Base-by-base conservation (phyloP, 2,797 vertebrate genomes). In the Hippopotamyrus pictus region DNA sequence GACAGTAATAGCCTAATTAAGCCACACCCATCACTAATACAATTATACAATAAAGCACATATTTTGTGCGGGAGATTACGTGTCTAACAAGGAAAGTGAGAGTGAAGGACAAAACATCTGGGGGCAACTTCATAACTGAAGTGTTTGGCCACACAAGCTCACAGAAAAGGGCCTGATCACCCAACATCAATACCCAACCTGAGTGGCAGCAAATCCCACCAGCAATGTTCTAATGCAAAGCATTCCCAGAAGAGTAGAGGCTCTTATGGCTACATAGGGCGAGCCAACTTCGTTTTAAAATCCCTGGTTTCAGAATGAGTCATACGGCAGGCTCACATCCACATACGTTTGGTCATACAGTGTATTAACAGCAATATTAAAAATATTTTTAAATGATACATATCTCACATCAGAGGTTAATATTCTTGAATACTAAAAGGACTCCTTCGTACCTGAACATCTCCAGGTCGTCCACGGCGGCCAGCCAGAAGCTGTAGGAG, bases 401-500 rank as follows among this genome's bases (percentile, higher is more conserved):
- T 29, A 65, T 65, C 11, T 29, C 62, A 69, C 59, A 69, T 76
- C 14, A 76, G 69, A 76, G 50, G 7, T 41, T 46, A 22, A 4
- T 48, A 19, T 46, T 82, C 2, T 50, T 3, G 6, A 83, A 83
- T 12, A 48, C 6, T 41, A n/a, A n/a, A 48, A 44, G 9, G 22
- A 25, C 59, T 76, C 69, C 25, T 17, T 0, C 91, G 90, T 94
- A 99, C 99, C 97, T 99, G 96, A 99, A 99, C 99, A 99, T 99
- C 93, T 99, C 97, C 90, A 92, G 91, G 59, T 91, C 59, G 76
- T 99, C 99, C 85, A 99, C 97, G 1, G 98, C 98, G 90, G 99
- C 97, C 92, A 99, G 94, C 99, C 99, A 99, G 97, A 99, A 99
- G 93, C 98, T 99, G 90, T 99, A 99, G 1, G 98, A 99, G 94